These are phyloP conservation scores for Rhagium mordax DNA, from an alignment of 2,888 invertebrate species.

Conservation along the genomic window DNA sequence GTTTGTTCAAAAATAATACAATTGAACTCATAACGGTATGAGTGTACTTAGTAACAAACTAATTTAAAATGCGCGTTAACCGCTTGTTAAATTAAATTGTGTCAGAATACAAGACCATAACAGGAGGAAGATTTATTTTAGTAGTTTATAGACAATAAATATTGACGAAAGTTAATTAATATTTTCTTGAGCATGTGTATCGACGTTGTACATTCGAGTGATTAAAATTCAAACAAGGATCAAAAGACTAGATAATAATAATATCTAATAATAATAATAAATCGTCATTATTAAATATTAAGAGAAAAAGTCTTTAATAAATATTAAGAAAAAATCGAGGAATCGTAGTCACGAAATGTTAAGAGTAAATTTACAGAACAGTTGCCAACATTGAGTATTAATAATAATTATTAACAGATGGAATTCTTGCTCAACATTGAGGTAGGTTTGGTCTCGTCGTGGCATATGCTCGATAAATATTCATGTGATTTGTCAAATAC, in stretches of 20 bases:
- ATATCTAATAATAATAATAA: too few relatives aligned
- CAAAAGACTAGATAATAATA: too few relatives aligned
- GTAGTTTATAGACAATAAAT: background rate
- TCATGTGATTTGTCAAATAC: slow-evolving; percentile 5
- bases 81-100: background rate
- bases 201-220: background rate
- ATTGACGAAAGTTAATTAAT: background rate
- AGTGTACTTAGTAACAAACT: background rate
- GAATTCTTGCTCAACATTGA: slow-evolving; percentile 4
- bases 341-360: too few relatives aligned
- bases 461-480: slow-evolving; percentile 21
- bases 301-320: too few relatives aligned
- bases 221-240: too few relatives aligned
- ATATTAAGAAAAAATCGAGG: too few relatives aligned
- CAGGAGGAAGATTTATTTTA: background rate
- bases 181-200: background rate
- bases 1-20: slow-evolving; percentile 1
- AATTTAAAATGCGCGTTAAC: background rate
- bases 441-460: slow-evolving; percentile 9
- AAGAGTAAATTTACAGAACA: too few relatives aligned
- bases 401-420: background rate
- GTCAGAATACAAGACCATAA: background rate
- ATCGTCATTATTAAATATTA: too few relatives aligned
- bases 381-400: background rate
- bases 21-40: background rate